Evolutionary conservation across 2,113 vertebrate species (phyloP), one percentile per base, ranked within the genome.

Genomic region (Eurystomus gularis): DNA sequence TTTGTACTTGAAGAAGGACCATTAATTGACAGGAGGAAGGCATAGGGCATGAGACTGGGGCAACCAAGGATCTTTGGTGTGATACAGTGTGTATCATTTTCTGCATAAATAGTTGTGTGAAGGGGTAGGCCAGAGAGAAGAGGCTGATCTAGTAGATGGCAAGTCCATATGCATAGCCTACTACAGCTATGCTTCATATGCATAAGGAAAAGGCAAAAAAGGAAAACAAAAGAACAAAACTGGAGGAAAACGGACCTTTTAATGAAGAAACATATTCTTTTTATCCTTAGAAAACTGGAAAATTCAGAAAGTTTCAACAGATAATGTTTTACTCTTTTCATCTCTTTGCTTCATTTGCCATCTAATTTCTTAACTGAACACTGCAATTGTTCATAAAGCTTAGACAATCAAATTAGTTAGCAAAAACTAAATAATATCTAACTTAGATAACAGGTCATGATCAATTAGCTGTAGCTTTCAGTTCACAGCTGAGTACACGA

Each of bases 91-190:
- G 80, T 54, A 57, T 39, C 52, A 65, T 40, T 91, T 75, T 84
- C 44, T 66, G 37, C 71, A 82, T 37, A 93, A 90, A 96, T 84
- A 89, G 70, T 40, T 11, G 1, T 89, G 48, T 58, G 90, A 93
- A 79, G 78, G 70, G 73, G 54, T 42, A 65, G 73, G 17, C 61
- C 78, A 87, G 70, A 79, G 18, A 93, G 81, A 82, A 88, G 28
- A 79, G 70, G 23, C 54, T 76, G 73, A 80, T 72, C 40, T 51
- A 66, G 82, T 77, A 35, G 92, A 70, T 90, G 54, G 62, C 7
- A 86, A 77, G 25, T 39, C 84, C 87, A 86, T 73, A 82, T 85
- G 62, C 24, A 33, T 13, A 77, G 66, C 66, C 48, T 69, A 54
- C 57, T 61, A 49, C 28, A 93, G 46, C 10, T 2, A 16, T 57